Percentiles rank a stretch among this genome's conserved stretches.
Evolutionary conservation across 2,113 vertebrate genomes (phyloP).

Genomic region (Peucedramus taeniatus): DNA sequence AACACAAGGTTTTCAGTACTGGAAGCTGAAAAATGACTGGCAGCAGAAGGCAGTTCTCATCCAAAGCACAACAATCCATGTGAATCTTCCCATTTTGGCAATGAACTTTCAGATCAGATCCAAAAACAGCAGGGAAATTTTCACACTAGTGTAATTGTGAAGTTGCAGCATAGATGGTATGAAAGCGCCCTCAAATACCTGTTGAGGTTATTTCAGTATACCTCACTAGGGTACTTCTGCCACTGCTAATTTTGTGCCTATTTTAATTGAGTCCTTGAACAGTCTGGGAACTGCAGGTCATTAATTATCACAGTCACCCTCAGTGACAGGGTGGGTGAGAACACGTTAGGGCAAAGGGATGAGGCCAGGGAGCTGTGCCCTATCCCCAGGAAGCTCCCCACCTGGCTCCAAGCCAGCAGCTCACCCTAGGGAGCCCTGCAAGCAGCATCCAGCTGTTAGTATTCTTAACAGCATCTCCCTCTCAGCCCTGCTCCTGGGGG

Average conservation of each 20-base stretch:
- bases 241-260: not conserved
- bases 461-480: not conserved
- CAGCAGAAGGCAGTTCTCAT: not conserved
- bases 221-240: not conserved
- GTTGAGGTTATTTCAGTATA: not conserved
- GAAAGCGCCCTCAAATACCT: not conserved
- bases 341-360: not conserved
- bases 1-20: not conserved
- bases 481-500: not conserved
- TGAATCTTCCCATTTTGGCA: not conserved
- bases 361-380: not conserved
- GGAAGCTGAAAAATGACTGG: not conserved
- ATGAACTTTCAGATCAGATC: not conserved
- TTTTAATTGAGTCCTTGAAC: not conserved
- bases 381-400: not conserved
- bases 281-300: not conserved
- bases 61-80: not conserved
- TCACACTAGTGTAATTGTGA: not conserved
- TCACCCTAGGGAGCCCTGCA: not conserved
- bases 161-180: not conserved
- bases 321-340: accelerated
- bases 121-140: not conserved
- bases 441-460: too few species aligned
- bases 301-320: not conserved
- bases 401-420: not conserved